Percentiles rank a stretch among this genome's conserved stretches.
Conservation (phyloP, 2,797 vertebrate species). For the Catamblyrhynchus diadema region DNA sequence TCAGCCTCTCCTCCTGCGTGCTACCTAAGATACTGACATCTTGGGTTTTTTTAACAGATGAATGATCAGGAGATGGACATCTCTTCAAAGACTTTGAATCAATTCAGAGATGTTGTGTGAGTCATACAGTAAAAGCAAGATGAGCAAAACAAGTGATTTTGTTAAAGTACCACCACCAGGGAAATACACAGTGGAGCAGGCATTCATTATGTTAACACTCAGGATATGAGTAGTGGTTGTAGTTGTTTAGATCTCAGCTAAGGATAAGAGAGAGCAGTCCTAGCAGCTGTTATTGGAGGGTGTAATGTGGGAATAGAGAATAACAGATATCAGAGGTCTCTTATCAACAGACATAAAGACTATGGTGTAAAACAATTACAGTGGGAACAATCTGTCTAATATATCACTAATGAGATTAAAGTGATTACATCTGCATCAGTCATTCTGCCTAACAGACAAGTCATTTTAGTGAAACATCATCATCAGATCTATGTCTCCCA, state of each 20-base stretch:
- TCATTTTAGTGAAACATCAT: constrained; percentile 10
- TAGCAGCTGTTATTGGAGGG: not conserved
- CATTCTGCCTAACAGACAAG: constrained; percentile 34
- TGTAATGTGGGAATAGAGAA: not conserved
- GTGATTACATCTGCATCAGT: constrained; percentile 62
- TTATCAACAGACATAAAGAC: constrained; percentile 30
- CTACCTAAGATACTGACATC: not conserved
- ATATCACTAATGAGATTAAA: constrained; percentile 55
- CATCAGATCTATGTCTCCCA: constrained; percentile 44
- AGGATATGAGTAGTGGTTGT: not conserved
- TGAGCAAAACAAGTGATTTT: not conserved
- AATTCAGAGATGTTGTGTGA: not conserved
- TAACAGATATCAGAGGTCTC: constrained; percentile 6
- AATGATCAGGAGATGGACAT: not conserved
- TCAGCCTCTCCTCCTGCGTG: not conserved
- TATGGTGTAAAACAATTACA: constrained; percentile 30
- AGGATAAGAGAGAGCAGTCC: not conserved
- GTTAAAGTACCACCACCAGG: not conserved
- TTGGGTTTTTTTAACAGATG: not conserved
- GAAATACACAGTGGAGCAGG: not conserved
- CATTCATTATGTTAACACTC: not conserved
- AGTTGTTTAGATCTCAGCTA: constrained; percentile 7
- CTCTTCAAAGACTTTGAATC: not conserved
- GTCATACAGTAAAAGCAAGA: not conserved
- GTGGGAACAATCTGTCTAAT: constrained; percentile 41